Evolutionary conservation across 2,113 vertebrate genomes (phyloP).

Genomic region (Elgaria multicarinata): DNA sequence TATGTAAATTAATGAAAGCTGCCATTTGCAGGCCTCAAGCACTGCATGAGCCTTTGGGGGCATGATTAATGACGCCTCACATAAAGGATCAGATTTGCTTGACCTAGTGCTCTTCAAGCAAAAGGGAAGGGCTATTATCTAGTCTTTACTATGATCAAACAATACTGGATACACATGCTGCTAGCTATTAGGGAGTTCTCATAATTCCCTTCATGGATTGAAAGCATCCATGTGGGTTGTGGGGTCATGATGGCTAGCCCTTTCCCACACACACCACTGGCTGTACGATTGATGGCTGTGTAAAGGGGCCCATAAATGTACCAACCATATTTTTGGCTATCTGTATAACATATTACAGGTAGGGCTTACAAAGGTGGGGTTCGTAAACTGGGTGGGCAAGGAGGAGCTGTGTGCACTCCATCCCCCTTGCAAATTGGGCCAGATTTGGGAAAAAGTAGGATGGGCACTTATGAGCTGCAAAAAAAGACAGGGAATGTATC

Average conservation of each 20-base stretch:
- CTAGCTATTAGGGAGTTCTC: background rate
- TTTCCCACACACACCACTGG: background rate
- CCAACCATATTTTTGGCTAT: too few species aligned
- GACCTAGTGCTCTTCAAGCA: background rate
- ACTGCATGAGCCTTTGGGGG: background rate
- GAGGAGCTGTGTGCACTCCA: too few species aligned
- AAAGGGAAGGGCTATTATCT: constrained; percentile 3
- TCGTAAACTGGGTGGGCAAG: too few species aligned
- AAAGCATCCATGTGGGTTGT: background rate
- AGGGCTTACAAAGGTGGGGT: too few species aligned
- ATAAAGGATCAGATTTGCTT: background rate
- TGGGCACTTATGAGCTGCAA: too few species aligned
- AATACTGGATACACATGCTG: background rate
- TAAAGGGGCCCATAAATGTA: background rate
- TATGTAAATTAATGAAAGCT: background rate
- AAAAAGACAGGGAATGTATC: too few species aligned
- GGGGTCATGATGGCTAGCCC: background rate
- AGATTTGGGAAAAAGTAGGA: too few species aligned
- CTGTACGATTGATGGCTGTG: background rate
- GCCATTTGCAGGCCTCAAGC: background rate
- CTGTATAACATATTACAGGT: too few species aligned
- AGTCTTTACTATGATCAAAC: background rate
- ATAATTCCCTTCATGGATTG: too few species aligned
- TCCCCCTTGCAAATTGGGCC: too few species aligned
- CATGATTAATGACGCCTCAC: background rate